Evolutionary conservation across 2,888 invertebrate genomes (phyloP).

Genomic region (Parnassius orleans): DNA sequence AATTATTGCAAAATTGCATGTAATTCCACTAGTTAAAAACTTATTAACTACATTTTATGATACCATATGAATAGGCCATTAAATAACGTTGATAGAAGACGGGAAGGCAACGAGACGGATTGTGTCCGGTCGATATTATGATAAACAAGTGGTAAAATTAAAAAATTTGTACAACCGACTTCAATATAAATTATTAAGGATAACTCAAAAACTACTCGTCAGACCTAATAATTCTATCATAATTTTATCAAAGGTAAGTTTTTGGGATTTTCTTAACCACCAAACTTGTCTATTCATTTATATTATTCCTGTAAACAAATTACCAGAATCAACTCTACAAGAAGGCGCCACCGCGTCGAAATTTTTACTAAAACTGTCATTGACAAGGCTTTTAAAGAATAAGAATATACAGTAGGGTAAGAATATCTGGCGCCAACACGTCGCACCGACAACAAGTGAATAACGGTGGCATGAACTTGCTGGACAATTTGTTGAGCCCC

Average conservation of each 20-base stretch:
- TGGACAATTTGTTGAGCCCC: conserved; percentile 38
- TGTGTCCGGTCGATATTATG: conserved; percentile 49
- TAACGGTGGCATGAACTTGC: conserved; percentile 59
- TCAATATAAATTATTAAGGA: too few species aligned
- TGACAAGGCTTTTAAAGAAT: conserved; percentile 36
- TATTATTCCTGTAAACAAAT: too few species aligned
- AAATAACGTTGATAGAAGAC: conserved; percentile 53
- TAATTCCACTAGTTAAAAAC: conserved; percentile 27
- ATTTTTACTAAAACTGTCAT: conserved; percentile 33
- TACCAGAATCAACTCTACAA: neutral
- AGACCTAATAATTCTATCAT: too few species aligned
- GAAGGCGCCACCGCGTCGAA: conserved; percentile 45
- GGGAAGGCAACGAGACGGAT: conserved; percentile 58
- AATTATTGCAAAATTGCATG: conserved; percentile 25
- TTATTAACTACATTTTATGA: conserved; percentile 22
- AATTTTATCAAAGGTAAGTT: too few species aligned
- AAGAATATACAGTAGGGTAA: conserved; percentile 49
- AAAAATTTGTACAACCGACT: too few species aligned
- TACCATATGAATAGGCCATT: conserved; percentile 32
- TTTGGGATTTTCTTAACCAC: too few species aligned
- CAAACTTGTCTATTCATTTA: too few species aligned
- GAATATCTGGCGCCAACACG: conserved; percentile 67
- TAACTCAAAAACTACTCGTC: too few species aligned
- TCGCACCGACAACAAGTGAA: conserved; percentile 55
- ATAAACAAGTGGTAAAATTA: neutral